These are phyloP conservation scores for Pycnonotus jocosus DNA, from an alignment of 2,113 vertebrate genomes.

Conservation along the genomic window DNA sequence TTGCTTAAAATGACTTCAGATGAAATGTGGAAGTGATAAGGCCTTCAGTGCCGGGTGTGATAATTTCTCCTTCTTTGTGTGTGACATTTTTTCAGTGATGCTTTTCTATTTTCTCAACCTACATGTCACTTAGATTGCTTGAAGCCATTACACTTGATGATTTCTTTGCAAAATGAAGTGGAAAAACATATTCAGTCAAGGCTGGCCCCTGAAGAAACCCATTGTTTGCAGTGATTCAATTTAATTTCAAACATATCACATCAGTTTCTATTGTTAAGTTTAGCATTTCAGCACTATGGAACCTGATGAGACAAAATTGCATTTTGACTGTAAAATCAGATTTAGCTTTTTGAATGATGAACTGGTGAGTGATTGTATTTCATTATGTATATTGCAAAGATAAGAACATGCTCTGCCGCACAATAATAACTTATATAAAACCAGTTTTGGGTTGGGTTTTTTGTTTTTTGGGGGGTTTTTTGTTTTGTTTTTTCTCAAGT, in stretches of 20 bases:
- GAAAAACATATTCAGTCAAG: slow-evolving; percentile 47
- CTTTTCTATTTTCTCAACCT: slow-evolving; percentile 13
- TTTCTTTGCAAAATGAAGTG: slow-evolving; percentile 55
- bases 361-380: slow-evolving; percentile 29
- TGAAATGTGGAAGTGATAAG: not conserved
- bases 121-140: not conserved
- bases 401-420: not conserved
- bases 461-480: fast-evolving
- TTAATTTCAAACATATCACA: slow-evolving; percentile 51
- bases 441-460: not conserved
- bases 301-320: slow-evolving; percentile 48
- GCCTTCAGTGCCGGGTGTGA: not conserved
- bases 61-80: not conserved
- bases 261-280: slow-evolving; percentile 41
- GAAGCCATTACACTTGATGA: slow-evolving; percentile 40
- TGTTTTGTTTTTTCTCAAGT: no score
- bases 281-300: slow-evolving; percentile 22
- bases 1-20: not conserved
- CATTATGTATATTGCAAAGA: not conserved
- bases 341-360: slow-evolving; percentile 52
- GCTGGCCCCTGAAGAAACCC: not conserved
- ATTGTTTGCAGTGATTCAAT: slow-evolving; percentile 46
- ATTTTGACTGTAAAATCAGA: slow-evolving; percentile 48
- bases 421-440: not conserved
- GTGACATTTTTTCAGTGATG: not conserved